Evolutionary conservation across 2,797 vertebrate species (phyloP), one percentile per base, ranked within the genome.

Genomic region (Acanthurus tractus): DNA sequence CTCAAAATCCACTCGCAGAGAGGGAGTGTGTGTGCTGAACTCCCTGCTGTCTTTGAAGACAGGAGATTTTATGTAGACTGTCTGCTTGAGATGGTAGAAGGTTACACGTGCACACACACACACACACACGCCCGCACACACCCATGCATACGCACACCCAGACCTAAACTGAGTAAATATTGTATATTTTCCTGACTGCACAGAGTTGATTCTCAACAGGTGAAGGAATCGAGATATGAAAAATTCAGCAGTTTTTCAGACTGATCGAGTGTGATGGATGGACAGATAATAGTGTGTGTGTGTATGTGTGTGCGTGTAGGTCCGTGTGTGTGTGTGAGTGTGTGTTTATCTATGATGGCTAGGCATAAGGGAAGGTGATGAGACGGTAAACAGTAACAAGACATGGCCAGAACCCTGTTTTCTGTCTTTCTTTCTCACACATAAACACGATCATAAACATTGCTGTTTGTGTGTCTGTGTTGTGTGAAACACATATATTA

Each of bases 191-290:
- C 18, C 64, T 63, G 74, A 84, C 66, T 76, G 61, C 63, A 71
- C 67, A 80, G 69, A 74, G 76, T 70, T 46, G 63, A 50, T 53
- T 81, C 54, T 68, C 78, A 89, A 87, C 82, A 88, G 80, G 78
- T 87, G 73, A 89, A 83, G 65, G 68, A 76, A 74, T 82, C 68
- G 46, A 66, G 46, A 81, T 49, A 84, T 85, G 77, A 88, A 86
- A 85, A 68, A 87, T 86, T 83, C 72, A 88, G 69, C 54, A 64
- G 72, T 66, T 81, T 79, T 70, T 76, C 75, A 68, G 66, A 75
- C 55, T 73, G 74, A 84, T 74, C n/a, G n/a, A 61, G 18, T 48
- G 52, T 76, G 76, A 87, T 79, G 76, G 82, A 82, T 74, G 50
- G 80, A 54, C 17, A 12, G 54, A 68, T 53, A 48, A 56, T n/a